These are phyloP conservation scores for Pelobates fuscus DNA, from an alignment of 2,113 vertebrate genomes.

Conservation along the genomic window DNA sequence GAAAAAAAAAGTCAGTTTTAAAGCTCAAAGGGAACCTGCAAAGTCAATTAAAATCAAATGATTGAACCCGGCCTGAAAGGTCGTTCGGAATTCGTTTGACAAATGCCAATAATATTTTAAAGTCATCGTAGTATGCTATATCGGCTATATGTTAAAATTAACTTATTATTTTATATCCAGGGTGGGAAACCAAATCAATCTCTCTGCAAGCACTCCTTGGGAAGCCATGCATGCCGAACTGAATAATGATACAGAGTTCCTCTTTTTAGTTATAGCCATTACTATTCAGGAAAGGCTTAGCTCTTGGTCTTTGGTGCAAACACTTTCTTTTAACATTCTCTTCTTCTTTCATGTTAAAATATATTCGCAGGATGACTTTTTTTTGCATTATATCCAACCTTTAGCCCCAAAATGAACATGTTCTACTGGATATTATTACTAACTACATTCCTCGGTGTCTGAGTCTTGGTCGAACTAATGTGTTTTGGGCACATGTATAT, in stretches of 20 bases:
- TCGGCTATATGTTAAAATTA: not conserved
- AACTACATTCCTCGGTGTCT: no score
- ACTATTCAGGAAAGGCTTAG: no score
- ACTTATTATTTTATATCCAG: not conserved
- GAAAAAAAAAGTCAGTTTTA: conserved; percentile 9
- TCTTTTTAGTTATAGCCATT: no score
- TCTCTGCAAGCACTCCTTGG: not conserved
- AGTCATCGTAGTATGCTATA: not conserved
- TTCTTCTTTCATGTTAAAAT: no score
- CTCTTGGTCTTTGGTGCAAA: no score
- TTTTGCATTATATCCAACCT: no score
- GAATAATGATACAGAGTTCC: not conserved
- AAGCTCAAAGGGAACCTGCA: conserved; percentile 43
- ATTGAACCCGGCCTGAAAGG: conserved; percentile 6
- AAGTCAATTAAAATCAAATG: conserved; percentile 43
- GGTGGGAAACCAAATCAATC: not conserved
- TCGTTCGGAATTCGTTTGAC: conserved; percentile 24
- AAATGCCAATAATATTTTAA: conserved; percentile 18
- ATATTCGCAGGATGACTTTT: no score
- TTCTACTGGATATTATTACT: no score
- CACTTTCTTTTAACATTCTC: no score
- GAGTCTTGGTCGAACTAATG: no score
- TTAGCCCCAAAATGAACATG: no score
- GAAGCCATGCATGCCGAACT: not conserved
- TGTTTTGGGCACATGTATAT: no score